Conservation (phyloP, 2,113 vertebrate genomes). For the Eulemur rufifrons region DNA sequence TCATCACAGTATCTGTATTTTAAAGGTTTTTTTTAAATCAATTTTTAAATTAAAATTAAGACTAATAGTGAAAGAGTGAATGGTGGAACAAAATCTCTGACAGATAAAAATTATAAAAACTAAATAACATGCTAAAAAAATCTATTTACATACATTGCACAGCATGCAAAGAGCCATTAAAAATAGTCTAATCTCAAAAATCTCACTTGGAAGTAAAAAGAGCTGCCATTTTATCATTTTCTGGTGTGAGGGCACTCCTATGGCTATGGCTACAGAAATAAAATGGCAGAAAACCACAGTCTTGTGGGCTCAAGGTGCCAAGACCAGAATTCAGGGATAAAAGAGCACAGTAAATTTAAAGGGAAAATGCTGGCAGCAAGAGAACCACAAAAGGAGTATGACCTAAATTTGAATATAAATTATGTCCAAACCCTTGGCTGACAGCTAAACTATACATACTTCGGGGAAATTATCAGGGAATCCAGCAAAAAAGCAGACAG, state of each 20-base stretch:
- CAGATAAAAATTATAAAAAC: background rate
- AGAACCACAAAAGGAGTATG: background rate
- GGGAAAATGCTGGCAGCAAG: background rate
- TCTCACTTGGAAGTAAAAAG: background rate
- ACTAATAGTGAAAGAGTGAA: background rate
- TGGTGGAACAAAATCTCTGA: background rate
- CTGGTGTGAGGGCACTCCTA: background rate
- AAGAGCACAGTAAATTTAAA: background rate
- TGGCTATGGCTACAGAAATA: background rate
- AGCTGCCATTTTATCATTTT: background rate
- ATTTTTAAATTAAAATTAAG: slow-evolving; percentile 22
- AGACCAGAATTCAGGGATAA: background rate
- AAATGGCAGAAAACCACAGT: background rate
- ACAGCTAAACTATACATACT: background rate
- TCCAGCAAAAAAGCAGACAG: background rate
- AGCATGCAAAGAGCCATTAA: background rate
- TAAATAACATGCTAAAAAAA: background rate
- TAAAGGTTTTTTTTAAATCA: background rate
- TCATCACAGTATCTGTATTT: background rate
- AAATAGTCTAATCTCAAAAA: background rate
- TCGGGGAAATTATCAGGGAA: background rate
- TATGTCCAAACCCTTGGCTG: background rate
- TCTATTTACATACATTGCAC: background rate
- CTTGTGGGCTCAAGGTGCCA: background rate
- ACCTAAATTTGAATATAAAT: background rate